Percentiles rank a stretch among this genome's conserved stretches.
phyloP scores from a whole-genome alignment of 92 coral and sea anemone genomes.

The Umimayanthus chanpuru region DNA sequence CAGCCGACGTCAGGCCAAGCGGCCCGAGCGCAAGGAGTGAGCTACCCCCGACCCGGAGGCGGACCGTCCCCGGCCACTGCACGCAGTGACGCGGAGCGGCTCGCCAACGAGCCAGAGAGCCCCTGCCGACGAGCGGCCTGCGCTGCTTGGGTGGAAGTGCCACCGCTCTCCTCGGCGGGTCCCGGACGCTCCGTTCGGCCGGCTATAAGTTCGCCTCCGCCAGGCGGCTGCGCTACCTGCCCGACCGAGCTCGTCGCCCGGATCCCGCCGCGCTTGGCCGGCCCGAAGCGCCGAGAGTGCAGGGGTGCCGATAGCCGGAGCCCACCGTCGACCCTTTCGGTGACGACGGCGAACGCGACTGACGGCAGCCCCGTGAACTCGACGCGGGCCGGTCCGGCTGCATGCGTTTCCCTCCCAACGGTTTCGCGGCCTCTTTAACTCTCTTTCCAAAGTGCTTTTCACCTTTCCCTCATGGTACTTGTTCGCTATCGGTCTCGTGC shows the following conservation, averaged over 20 bases:
- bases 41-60: slow-evolving; percentile 16
- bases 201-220: slow-evolving; percentile 15
- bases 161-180: slow-evolving; percentile 12
- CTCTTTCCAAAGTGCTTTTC: not conserved
- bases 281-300: no score
- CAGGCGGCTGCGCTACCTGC: slow-evolving; percentile 16
- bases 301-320: no score
- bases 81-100: slow-evolving; percentile 20
- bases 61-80: slow-evolving; percentile 24
- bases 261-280: not conserved
- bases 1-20: not conserved
- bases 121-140: slow-evolving; percentile 24
- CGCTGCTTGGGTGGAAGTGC: slow-evolving; percentile 12
- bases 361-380: not conserved
- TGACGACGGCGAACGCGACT: no score
- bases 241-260: slow-evolving; percentile 15
- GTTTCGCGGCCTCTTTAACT: not conserved
- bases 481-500: not conserved
- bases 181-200: slow-evolving; percentile 11
- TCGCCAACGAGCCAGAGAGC: not conserved
- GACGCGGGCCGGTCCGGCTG: not conserved
- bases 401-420: not conserved
- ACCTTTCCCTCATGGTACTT: not conserved
- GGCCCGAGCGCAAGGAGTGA: not conserved
- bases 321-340: no score